phyloP scores from a whole-genome alignment of 2,113 vertebrate species.

The Otolemur garnettii region DNA sequence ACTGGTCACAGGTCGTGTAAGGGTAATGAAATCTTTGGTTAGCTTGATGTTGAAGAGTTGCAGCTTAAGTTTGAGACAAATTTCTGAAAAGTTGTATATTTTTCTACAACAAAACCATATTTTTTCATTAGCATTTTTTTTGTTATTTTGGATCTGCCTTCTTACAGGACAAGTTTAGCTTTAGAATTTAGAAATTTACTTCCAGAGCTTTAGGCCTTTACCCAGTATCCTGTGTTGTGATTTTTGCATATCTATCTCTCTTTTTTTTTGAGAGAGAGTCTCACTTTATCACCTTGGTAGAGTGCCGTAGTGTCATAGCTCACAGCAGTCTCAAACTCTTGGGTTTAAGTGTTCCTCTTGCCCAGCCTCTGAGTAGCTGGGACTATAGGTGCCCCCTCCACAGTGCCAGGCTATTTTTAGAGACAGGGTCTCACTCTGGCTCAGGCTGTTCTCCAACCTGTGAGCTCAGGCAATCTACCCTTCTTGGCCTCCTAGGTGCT shows the following conservation, averaged over 20 bases:
- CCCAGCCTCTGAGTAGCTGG: too few relatives aligned
- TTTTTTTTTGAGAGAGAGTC: too few relatives aligned
- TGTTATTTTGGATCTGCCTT: neutral
- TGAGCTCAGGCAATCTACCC: too few relatives aligned
- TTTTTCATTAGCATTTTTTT: neutral
- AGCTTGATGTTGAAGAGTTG: neutral
- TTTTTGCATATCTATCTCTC: neutral
- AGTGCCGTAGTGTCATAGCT: too few relatives aligned
- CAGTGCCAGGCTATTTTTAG: too few relatives aligned
- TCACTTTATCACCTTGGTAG: too few relatives aligned
- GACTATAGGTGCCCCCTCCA: too few relatives aligned
- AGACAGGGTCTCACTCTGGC: too few relatives aligned
- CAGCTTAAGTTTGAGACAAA: neutral
- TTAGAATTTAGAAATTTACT: neutral
- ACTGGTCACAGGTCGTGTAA: neutral
- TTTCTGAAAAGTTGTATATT: neutral
- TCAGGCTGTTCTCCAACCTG: too few relatives aligned
- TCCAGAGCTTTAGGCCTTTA: neutral
- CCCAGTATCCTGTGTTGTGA: neutral
- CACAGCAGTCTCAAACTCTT: too few relatives aligned
- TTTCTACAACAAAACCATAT: neutral
- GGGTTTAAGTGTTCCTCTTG: too few relatives aligned
- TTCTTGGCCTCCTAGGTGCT: too few relatives aligned
- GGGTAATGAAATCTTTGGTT: neutral
- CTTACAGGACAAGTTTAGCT: neutral